A percentile compares a stretch with the other conserved stretches of the same genome.
Conservation (phyloP, 2,797 vertebrate genomes). For the Apogon hyalosoma region DNA sequence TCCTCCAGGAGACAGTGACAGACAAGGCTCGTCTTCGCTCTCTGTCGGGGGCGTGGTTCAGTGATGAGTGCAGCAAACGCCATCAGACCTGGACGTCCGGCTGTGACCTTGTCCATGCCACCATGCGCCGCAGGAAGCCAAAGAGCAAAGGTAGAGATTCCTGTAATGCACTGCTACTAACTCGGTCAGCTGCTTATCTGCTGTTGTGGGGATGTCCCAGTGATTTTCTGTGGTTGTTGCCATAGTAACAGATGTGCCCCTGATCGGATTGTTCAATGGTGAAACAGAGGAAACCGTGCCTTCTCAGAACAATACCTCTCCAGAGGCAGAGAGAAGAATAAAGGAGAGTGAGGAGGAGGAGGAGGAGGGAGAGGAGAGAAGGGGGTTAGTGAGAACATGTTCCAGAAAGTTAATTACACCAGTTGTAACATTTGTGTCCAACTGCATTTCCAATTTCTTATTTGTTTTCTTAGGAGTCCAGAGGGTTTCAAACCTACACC, state of each 20-base stretch:
- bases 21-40: slow-evolving; percentile 84
- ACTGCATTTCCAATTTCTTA: background rate
- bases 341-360: slow-evolving; percentile 35
- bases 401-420: background rate
- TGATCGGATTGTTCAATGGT: slow-evolving; percentile 71
- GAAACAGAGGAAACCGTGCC: slow-evolving; percentile 41
- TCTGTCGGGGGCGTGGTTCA: slow-evolving; percentile 93
- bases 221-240: slow-evolving; percentile 61
- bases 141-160: slow-evolving; percentile 83
- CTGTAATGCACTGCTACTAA: background rate
- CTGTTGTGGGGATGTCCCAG: slow-evolving; percentile 34
- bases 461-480: slow-evolving; percentile 56
- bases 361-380: slow-evolving; percentile 20
- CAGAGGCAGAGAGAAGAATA: slow-evolving; percentile 35
- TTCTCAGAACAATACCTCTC: slow-evolving; percentile 14
- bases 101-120: slow-evolving; percentile 89
- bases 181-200: slow-evolving; percentile 1
- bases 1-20: slow-evolving; percentile 83
- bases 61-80: slow-evolving; percentile 85
- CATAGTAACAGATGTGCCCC: slow-evolving; percentile 68
- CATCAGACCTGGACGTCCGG: slow-evolving; percentile 78
- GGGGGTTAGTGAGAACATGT: slow-evolving; percentile 50
- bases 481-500: slow-evolving; percentile 32
- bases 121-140: slow-evolving; percentile 88
- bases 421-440: background rate